A percentile compares a stretch with the other conserved stretches of the same genome.
phyloP scores from a whole-genome alignment of 2,797 vertebrate genomes.

The Avahi laniger region DNA sequence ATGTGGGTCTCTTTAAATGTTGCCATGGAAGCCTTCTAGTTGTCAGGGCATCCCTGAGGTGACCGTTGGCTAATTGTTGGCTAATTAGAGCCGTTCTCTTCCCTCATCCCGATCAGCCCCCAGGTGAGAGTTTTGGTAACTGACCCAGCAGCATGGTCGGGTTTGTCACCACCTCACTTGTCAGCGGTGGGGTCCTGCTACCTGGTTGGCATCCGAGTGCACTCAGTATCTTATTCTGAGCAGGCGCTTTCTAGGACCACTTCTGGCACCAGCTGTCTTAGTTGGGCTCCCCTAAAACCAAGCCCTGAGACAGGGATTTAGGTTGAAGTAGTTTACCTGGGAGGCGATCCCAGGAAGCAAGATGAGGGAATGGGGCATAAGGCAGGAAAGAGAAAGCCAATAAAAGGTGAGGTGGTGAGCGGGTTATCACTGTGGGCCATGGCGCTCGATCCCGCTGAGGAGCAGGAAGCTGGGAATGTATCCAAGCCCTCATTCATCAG shows the following conservation, averaged over 20 bases:
- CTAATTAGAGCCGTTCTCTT: neutral
- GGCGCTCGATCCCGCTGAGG: rapidly evolving
- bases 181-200: neutral
- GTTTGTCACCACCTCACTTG: rapidly evolving
- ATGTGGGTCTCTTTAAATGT: neutral
- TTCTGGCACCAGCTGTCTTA: neutral
- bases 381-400: neutral
- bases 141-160: neutral
- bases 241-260: neutral
- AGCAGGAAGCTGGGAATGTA: neutral
- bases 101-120: neutral
- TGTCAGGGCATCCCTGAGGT: neutral
- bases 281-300: neutral
- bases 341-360: neutral
- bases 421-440: neutral
- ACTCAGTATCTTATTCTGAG: neutral
- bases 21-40: neutral
- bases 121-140: neutral
- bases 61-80: neutral
- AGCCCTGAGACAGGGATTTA: neutral
- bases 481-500: neutral
- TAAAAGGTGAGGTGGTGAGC: neutral
- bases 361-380: neutral
- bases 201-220: neutral
- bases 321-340: neutral